Conservation (phyloP, 2,797 vertebrate species). For the Mus caroli region DNA sequence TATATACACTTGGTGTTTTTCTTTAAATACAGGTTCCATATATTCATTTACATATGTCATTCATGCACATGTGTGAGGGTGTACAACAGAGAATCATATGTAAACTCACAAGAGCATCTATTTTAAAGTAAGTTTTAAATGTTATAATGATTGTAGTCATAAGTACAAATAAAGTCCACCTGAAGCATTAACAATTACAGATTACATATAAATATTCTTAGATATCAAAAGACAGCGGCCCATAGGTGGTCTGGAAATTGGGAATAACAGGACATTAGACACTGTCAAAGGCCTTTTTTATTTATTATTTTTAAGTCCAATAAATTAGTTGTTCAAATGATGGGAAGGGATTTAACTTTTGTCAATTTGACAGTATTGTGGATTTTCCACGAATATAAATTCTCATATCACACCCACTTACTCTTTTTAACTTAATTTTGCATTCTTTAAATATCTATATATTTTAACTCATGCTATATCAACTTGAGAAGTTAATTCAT, state of each 20-base stretch:
- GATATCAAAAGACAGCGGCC: neutral
- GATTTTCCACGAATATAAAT: conserved; percentile 29
- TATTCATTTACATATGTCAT: neutral
- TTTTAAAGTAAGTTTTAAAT: neutral
- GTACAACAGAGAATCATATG: neutral
- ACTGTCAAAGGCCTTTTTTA: neutral
- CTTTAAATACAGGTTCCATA: neutral
- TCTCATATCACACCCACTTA: neutral
- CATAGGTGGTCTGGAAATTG: neutral
- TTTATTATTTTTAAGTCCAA: neutral
- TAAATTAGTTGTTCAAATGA: conserved; percentile 2
- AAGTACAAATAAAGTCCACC: neutral
- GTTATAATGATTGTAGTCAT: neutral
- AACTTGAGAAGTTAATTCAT: neutral
- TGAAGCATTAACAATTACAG: neutral
- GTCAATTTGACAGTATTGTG: neutral
- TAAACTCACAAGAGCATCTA: neutral
- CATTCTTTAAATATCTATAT: neutral
- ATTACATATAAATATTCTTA: neutral
- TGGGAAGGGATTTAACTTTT: neutral
- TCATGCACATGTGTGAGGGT: fast-evolving
- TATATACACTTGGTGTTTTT: neutral
- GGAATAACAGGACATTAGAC: neutral
- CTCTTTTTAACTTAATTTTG: neutral
- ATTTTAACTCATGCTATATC: neutral